Evolutionary conservation across 2,888 invertebrate genomes (phyloP).

Genomic region (Sialis fuliginosa): DNA sequence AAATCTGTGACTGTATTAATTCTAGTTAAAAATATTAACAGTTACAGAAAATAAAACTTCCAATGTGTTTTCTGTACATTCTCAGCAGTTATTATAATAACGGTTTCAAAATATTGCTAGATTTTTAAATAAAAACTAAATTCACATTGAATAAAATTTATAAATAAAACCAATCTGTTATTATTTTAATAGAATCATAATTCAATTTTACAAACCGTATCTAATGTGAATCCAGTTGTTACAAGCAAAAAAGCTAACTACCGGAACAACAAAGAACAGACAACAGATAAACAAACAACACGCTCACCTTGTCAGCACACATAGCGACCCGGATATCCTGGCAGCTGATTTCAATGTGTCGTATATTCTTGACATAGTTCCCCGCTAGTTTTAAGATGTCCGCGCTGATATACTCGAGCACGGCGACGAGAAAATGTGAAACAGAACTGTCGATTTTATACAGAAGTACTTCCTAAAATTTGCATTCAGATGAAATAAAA

Average conservation of each 20-base stretch:
- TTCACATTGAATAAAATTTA: too few relatives aligned
- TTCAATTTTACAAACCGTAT: too few relatives aligned
- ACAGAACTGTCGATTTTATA: conserved; percentile 80
- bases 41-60: too few relatives aligned
- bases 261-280: neutral
- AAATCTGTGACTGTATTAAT: too few relatives aligned
- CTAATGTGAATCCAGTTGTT: neutral
- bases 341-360: conserved; percentile 76
- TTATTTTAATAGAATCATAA: too few relatives aligned
- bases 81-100: too few relatives aligned
- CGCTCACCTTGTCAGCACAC: conserved; percentile 88
- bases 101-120: too few relatives aligned
- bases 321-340: conserved; percentile 95
- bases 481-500: conserved; percentile 7
- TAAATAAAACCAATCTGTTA: too few relatives aligned
- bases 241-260: neutral
- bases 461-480: conserved; percentile 58
- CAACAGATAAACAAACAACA: too few relatives aligned
- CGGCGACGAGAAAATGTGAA: conserved; percentile 77
- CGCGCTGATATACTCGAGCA: conserved; percentile 86
- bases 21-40: too few relatives aligned
- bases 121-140: too few relatives aligned
- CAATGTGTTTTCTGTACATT: too few relatives aligned
- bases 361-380: conserved; percentile 93
- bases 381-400: conserved; percentile 92